Conservation (phyloP, 2,797 vertebrate species). For the Crocidura indochinensis region DNA sequence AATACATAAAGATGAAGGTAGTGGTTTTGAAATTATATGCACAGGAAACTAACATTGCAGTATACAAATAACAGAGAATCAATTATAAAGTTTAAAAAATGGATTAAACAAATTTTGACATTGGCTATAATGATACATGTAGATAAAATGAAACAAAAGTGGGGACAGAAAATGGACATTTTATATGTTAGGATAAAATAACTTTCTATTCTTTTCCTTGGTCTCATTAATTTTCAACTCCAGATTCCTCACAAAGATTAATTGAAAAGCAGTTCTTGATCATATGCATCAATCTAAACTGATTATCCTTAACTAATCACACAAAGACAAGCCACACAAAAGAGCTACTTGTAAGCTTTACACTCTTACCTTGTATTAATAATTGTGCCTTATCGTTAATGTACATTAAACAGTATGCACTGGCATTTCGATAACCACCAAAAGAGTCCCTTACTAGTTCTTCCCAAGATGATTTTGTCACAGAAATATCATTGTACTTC, state of each 20-base stretch:
- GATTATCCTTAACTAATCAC: not conserved
- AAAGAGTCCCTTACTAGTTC: slow-evolving; percentile 98
- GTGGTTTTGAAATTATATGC: too few species aligned
- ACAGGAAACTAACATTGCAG: too few species aligned
- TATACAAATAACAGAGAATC: too few species aligned
- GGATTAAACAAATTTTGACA: slow-evolving; percentile 4
- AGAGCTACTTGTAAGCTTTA: slow-evolving; percentile 32
- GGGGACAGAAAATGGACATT: slow-evolving; percentile 13
- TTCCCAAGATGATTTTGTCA: slow-evolving; percentile 99
- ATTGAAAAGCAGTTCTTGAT: not conserved
- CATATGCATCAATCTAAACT: not conserved
- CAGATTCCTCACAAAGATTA: slow-evolving; percentile 18
- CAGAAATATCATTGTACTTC: slow-evolving; percentile 99
- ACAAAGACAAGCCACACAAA: not conserved
- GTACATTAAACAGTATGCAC: slow-evolving; percentile 99
- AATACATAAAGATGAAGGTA: not conserved
- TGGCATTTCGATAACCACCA: slow-evolving; percentile 98
- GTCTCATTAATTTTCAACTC: not conserved
- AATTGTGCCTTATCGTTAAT: slow-evolving; percentile 98
- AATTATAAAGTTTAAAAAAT: not conserved
- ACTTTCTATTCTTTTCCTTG: too few species aligned
- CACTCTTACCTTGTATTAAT: slow-evolving; percentile 95
- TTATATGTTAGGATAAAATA: not conserved
- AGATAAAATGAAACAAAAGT: not conserved
- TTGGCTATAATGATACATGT: not conserved